phyloP scores from a whole-genome alignment of 2,797 vertebrate genomes.

The Acrossocheilus fasciatus region DNA sequence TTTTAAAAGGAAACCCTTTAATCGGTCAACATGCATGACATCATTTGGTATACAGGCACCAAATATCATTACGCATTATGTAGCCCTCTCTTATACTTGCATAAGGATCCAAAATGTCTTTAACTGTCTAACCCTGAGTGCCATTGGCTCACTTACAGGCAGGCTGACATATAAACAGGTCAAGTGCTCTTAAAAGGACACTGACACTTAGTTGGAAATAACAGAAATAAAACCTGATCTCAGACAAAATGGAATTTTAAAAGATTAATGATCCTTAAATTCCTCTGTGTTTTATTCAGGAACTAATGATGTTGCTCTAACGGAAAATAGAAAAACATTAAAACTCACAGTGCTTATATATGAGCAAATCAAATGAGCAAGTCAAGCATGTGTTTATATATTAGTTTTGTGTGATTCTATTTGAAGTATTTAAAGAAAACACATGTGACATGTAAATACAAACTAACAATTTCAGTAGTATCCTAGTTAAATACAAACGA shows the following conservation, averaged over 20 bases:
- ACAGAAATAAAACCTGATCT: constrained; percentile 9
- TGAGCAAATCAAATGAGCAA: not conserved
- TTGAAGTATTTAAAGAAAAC: not conserved
- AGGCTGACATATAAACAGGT: constrained; percentile 4
- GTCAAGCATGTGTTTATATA: not conserved
- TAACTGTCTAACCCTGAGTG: not conserved
- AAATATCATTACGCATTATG: not conserved
- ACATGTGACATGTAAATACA: not conserved
- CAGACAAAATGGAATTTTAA: not conserved
- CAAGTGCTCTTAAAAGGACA: constrained; percentile 1
- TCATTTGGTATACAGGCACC: not conserved
- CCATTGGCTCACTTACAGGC: not conserved
- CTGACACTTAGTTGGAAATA: constrained; percentile 4
- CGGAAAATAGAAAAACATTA: too few species aligned
- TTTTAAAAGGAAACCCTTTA: constrained; percentile 4
- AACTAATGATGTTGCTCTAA: not conserved
- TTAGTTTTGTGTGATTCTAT: not conserved
- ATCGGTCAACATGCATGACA: not conserved
- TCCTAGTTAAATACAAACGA: not conserved
- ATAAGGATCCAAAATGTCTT: constrained; percentile 6
- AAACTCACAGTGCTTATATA: not conserved
- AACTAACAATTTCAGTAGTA: not conserved
- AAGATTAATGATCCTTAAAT: constrained; percentile 11
- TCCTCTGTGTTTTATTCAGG: not conserved
- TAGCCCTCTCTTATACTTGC: not conserved